Conservation (phyloP, 2,888 invertebrate genomes). For the Sericinus montela region DNA sequence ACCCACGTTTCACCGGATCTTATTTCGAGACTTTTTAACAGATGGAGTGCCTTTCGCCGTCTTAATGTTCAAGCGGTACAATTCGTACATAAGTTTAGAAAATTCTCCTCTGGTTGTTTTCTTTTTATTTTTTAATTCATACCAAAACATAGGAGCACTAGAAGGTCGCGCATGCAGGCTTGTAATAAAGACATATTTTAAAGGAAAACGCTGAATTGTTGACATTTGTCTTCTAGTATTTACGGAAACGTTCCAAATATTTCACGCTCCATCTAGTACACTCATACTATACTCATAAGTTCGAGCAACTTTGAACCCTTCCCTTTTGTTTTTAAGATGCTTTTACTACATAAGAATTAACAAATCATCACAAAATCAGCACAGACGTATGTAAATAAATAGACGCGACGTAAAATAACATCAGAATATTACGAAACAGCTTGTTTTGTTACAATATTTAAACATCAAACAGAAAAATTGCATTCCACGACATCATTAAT, state of each 20-base stretch:
- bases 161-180: too few relatives aligned
- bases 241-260: constrained; percentile 15
- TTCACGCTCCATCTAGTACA: neutral
- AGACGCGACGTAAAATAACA: constrained; percentile 23
- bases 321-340: neutral
- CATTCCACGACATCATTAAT: neutral
- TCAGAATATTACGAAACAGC: constrained; percentile 27
- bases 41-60: too few relatives aligned
- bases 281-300: neutral
- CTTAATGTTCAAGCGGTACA: too few relatives aligned
- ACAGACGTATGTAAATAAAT: constrained; percentile 3
- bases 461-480: constrained; percentile 24
- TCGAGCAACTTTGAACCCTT: constrained; percentile 5
- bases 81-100: too few relatives aligned
- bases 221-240: constrained; percentile 7
- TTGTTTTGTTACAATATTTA: constrained; percentile 31
- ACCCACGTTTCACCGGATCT: too few relatives aligned
- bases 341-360: neutral
- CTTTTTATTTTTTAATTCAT: too few relatives aligned
- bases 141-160: too few relatives aligned
- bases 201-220: constrained; percentile 23
- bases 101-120: too few relatives aligned
- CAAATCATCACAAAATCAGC: neutral
- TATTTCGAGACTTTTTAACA: too few relatives aligned
- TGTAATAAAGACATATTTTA: constrained; percentile 21